These are phyloP conservation scores for Anagyrus pseudococci DNA, from an alignment of 2,888 invertebrate species.

Conservation along the genomic window DNA sequence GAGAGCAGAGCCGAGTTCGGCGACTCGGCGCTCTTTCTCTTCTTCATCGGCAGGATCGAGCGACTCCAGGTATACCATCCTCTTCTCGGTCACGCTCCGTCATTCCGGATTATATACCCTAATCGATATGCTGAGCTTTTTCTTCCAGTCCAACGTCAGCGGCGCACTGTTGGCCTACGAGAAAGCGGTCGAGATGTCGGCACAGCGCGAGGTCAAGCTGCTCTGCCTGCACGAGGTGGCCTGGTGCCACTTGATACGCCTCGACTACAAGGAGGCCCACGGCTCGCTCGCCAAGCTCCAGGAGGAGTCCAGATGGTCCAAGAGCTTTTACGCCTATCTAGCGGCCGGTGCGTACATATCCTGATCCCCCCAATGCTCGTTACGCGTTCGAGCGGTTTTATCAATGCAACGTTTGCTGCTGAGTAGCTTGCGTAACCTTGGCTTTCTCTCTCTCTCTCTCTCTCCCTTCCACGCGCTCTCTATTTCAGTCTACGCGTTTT, in stretches of 20 bases:
- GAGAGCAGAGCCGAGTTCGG: constrained; percentile 67
- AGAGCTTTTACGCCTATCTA: constrained; percentile 71
- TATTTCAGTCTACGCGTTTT: too few relatives aligned
- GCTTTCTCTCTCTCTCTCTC: too few relatives aligned
- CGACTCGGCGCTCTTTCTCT: constrained; percentile 71
- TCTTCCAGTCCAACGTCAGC: constrained; percentile 66
- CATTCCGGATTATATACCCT: background rate
- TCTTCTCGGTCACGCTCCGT: background rate
- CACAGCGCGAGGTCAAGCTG: constrained; percentile 70
- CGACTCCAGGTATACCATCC: constrained; percentile 66
- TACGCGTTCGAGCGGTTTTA: background rate
- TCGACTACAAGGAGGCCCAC: constrained; percentile 67
- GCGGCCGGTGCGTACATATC: constrained; percentile 58
- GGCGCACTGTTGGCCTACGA: constrained; percentile 67
- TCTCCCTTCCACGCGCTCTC: too few relatives aligned
- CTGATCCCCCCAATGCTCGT: too few relatives aligned
- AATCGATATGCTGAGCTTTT: background rate
- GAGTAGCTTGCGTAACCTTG: too few relatives aligned
- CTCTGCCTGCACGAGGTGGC: constrained; percentile 71
- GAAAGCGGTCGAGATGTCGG: constrained; percentile 66
- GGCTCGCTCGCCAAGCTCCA: constrained; percentile 66
- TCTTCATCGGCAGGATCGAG: constrained; percentile 70
- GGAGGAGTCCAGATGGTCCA: constrained; percentile 71
- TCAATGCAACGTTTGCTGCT: too few relatives aligned
- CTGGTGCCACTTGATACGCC: constrained; percentile 71